phyloP scores from a whole-genome alignment of 2,113 vertebrate genomes.

The Lates calcarifer region DNA sequence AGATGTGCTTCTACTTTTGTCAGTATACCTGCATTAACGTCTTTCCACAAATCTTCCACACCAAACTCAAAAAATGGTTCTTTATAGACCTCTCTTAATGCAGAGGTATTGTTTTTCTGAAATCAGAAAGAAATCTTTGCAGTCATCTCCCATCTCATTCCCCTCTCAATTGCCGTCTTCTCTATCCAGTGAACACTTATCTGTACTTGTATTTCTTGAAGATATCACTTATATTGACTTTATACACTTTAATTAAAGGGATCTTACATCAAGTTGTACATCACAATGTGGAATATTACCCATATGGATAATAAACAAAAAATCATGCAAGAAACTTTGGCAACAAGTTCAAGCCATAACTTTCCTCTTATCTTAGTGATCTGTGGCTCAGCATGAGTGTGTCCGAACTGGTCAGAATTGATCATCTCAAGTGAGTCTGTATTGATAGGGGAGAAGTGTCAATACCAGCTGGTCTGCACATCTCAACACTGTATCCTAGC shows the following conservation, averaged over 20 bases:
- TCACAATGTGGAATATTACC: background rate
- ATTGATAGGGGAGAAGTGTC: background rate
- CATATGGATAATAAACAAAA: background rate
- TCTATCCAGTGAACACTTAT: no score
- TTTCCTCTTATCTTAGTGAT: background rate
- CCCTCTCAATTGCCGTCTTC: background rate
- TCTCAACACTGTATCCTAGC: slow-evolving; percentile 41
- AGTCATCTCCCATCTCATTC: no score
- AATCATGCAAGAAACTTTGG: background rate
- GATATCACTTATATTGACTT: background rate
- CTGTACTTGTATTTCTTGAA: no score
- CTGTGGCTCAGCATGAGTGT: background rate
- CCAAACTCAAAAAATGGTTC: no score
- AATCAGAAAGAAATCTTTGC: no score
- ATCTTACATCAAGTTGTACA: background rate
- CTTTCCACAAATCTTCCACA: background rate
- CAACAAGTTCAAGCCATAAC: background rate
- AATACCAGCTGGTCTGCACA: background rate
- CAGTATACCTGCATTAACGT: background rate
- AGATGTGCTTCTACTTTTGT: background rate
- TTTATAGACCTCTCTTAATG: background rate
- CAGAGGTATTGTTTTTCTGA: no score
- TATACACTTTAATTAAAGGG: background rate
- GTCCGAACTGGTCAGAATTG: background rate
- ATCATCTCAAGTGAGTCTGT: background rate